Base-by-base conservation (phyloP, 2,113 vertebrate species). In the Conger conger region DNA sequence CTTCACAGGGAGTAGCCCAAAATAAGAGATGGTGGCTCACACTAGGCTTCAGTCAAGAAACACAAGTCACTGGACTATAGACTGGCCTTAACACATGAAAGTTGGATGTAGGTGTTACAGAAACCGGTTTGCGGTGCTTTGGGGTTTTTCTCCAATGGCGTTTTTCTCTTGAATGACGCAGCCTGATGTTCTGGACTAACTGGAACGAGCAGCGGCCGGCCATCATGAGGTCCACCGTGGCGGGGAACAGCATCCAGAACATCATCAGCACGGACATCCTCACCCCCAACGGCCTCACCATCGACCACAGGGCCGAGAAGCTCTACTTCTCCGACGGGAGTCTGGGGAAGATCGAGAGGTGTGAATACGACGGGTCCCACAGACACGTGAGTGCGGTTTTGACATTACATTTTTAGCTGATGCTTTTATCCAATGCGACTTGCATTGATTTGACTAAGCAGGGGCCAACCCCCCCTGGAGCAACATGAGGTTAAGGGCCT, bases 151-250 rank as follows among this genome's bases (percentile, higher is more conserved):
- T 27, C n/a, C n/a, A 20, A 45, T 73, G 2, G 0, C 27, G 13
- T 38, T 8, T 63, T n/a, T 80, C 17, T 16, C 35, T 42, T 60
- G 9, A 15, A 76, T 35, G 36, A 15, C 45, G n/a, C 30, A 97
- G 97, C 89, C 91, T 97, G 91, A 97, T 97, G 96, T 97, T 97
- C 91, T 97, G 97, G 97, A 97, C 96, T 84, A 97, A 97, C 88
- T 97, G 96, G 97, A 97, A 96, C 77, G 97, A 97, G 87, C 96
- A 95, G n/a, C 93, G 94, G 54, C 96, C 96, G 0, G 95, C 96
- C 89, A 96, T 97, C 86, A 96, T 96, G 95, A 94, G 96, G 89
- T 94, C 96, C 18, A 96, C 96, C 0, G 86, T 97, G 18, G 93
- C 93, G 1, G 97, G 97, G 30, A 94, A 93, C 45, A 96, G 96